These are phyloP conservation scores for Thunnus maccoyii DNA, from an alignment of 2,113 vertebrate species.

Conservation along the genomic window DNA sequence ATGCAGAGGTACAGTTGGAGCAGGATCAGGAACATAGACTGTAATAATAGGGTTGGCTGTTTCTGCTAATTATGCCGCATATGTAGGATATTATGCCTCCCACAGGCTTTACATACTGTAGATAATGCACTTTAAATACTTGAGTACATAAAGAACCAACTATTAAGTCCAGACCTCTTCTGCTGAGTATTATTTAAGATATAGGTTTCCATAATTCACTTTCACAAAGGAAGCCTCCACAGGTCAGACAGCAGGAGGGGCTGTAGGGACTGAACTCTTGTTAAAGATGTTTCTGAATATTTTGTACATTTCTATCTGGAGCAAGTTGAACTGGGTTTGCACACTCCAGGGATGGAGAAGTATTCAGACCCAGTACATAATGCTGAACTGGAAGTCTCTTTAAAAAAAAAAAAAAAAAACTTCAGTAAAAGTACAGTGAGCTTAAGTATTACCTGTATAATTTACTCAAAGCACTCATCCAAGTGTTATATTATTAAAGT, in stretches of 20 bases:
- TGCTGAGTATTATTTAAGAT: background rate
- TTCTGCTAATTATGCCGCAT: slow-evolving; percentile 39
- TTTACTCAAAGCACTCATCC: background rate
- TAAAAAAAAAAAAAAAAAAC: background rate
- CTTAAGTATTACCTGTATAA: background rate
- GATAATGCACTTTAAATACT: slow-evolving; percentile 7
- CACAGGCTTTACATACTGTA: slow-evolving; percentile 8
- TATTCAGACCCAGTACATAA: background rate
- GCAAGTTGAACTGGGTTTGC: background rate
- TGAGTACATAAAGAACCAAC: background rate
- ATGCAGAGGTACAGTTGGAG: slow-evolving; percentile 65
- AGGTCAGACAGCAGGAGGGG: background rate
- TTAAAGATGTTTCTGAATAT: background rate
- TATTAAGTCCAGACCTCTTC: background rate
- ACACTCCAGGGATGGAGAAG: background rate
- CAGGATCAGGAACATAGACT: slow-evolving; percentile 53
- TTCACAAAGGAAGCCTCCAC: background rate
- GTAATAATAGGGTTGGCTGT: slow-evolving; percentile 25
- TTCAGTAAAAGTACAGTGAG: background rate
- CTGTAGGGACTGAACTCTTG: background rate
- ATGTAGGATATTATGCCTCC: slow-evolving; percentile 37
- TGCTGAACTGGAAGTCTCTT: background rate
- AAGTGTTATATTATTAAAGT: background rate
- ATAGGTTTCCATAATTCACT: background rate
- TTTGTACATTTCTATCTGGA: background rate